Evolutionary conservation across 2,888 invertebrate species (phyloP).

Genomic region (Chironomus tentans): DNA sequence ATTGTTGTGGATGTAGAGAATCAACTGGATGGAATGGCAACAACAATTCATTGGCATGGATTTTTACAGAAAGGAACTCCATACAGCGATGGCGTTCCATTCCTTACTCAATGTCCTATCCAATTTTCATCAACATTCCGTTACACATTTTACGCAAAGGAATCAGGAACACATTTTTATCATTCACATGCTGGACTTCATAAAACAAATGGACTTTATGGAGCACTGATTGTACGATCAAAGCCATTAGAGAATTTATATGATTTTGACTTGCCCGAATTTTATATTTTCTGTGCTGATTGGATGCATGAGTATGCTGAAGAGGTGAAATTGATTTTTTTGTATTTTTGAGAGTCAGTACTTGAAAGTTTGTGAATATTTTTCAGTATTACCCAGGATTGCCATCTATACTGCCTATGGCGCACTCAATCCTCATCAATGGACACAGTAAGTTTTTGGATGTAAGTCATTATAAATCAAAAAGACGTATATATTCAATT

Average conservation of each 20-base stretch:
- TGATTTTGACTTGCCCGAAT: conserved; percentile 61
- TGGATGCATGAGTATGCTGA: conserved; percentile 60
- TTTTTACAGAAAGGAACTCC: conserved; percentile 49
- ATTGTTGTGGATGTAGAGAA: conserved; percentile 65
- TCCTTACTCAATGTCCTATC: conserved; percentile 70
- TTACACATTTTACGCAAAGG: conserved; percentile 59
- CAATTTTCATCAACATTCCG: conserved; percentile 57
- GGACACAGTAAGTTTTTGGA: no score
- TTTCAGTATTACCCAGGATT: no score
- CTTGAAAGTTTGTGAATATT: no score
- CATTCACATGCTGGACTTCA: conserved; percentile 61
- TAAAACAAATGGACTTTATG: conserved; percentile 71
- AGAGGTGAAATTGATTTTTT: conserved; percentile 29
- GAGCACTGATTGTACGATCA: conserved; percentile 60
- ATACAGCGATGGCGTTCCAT: conserved; percentile 66
- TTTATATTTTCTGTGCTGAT: conserved; percentile 63
- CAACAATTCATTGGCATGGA: conserved; percentile 73
- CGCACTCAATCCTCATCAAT: no score
- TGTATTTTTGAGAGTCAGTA: no score
- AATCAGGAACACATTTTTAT: conserved; percentile 63
- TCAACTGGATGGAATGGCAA: conserved; percentile 55
- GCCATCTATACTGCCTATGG: no score
- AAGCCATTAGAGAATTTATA: conserved; percentile 54
- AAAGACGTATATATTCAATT: no score
- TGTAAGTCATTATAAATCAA: no score